phyloP scores from a whole-genome alignment of 2,113 vertebrate species.

The Zingel zingel region DNA sequence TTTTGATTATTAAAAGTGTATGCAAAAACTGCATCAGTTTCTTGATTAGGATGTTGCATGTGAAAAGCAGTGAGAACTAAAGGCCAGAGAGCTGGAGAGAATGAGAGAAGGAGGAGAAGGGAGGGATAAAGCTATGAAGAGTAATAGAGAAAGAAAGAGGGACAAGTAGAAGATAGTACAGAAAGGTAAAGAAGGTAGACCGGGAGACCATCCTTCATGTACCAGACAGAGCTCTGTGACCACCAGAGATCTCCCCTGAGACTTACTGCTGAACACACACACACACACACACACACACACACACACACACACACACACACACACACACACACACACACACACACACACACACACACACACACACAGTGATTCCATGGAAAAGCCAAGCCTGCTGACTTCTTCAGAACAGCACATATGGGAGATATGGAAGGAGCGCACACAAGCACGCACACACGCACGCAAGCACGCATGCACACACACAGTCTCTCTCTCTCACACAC shows the following conservation, averaged over 20 bases:
- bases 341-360: too few species aligned
- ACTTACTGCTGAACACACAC: not conserved
- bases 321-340: constrained; percentile 12
- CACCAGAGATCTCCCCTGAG: constrained; percentile 48
- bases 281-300: constrained; percentile 31
- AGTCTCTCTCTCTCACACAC: constrained; percentile 15
- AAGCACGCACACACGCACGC: constrained; percentile 30
- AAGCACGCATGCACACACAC: constrained; percentile 4
- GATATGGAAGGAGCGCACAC: not conserved
- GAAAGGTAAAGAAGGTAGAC: constrained; percentile 18
- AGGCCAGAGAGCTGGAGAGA: not conserved
- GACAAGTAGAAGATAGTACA: constrained; percentile 11
- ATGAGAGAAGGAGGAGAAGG: not conserved
- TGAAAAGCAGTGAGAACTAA: not conserved
- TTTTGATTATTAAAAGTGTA: not conserved
- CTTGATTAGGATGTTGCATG: not conserved
- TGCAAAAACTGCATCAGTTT: not conserved
- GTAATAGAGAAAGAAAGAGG: not conserved
- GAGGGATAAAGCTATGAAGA: not conserved
- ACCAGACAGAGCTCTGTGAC: constrained; percentile 31
- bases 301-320: constrained; percentile 31
- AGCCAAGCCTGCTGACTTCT: too few species aligned
- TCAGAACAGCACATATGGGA: too few species aligned
- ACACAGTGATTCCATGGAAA: too few species aligned
- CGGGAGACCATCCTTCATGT: constrained; percentile 46